Conservation (phyloP, 2,888 invertebrate genomes). For the Ectemnius continuus region DNA sequence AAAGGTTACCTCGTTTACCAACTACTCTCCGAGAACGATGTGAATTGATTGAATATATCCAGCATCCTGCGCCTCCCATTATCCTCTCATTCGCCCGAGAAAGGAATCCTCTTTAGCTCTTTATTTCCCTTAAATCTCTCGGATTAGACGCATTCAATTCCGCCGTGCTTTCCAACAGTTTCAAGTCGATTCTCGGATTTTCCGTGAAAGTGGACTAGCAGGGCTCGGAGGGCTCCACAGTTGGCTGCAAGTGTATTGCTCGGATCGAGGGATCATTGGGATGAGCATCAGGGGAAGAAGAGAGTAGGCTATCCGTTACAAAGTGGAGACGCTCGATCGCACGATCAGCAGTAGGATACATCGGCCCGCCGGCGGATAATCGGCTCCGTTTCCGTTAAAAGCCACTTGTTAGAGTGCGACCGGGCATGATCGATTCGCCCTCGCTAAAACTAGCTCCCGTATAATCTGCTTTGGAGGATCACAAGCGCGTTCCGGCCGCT, state of each 20-base stretch:
- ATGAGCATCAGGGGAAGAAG: slow-evolving; percentile 34
- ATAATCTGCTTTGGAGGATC: slow-evolving; percentile 75
- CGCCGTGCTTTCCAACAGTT: too few species aligned
- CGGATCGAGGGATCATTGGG: slow-evolving; percentile 14
- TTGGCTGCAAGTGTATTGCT: neutral
- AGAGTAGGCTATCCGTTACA: slow-evolving; percentile 58
- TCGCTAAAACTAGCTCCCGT: slow-evolving; percentile 68
- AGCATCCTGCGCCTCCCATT: too few species aligned
- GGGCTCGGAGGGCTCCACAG: neutral
- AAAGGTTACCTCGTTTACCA: too few species aligned
- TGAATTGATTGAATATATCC: too few species aligned
- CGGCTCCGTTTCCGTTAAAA: slow-evolving; percentile 67
- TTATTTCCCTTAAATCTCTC: too few species aligned
- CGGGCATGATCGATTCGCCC: slow-evolving; percentile 73
- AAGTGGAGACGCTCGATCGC: slow-evolving; percentile 62
- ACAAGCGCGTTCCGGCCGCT: slow-evolving; percentile 50
- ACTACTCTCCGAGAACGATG: too few species aligned
- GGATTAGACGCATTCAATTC: too few species aligned
- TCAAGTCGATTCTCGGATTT: too few species aligned
- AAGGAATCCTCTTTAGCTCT: too few species aligned
- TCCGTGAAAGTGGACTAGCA: too few species aligned
- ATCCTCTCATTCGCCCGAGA: too few species aligned
- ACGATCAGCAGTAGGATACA: slow-evolving; percentile 50
- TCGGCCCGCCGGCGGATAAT: slow-evolving; percentile 40
- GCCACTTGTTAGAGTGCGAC: slow-evolving; percentile 74